phyloP scores from a whole-genome alignment of 2,113 vertebrate species.

The Hippocampus abdominalis region DNA sequence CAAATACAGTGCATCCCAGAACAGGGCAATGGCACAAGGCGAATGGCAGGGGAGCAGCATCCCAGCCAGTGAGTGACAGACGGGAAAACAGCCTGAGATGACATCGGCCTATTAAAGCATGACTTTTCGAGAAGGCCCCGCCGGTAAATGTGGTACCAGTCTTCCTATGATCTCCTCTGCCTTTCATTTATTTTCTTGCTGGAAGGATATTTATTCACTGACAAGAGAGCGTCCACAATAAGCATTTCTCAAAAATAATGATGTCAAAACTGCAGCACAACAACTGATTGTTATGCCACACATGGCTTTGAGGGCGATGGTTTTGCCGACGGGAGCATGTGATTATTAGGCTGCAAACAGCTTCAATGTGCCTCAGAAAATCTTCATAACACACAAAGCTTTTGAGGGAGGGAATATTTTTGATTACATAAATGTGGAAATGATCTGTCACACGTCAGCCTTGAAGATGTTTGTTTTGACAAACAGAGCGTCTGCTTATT shows the following conservation, averaged over 20 bases:
- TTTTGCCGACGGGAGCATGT: too few relatives aligned
- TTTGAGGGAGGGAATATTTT: too few relatives aligned
- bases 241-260: neutral
- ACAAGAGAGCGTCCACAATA: neutral
- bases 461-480: too few relatives aligned
- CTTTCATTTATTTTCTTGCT: too few relatives aligned
- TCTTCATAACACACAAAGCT: too few relatives aligned
- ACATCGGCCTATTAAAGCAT: constrained; percentile 50
- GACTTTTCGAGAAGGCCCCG: constrained; percentile 48
- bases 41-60: constrained; percentile 20
- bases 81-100: constrained; percentile 44
- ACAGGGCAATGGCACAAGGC: constrained; percentile 29
- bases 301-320: neutral
- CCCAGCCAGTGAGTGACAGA: constrained; percentile 42
- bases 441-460: too few relatives aligned
- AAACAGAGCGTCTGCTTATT: too few relatives aligned
- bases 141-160: constrained; percentile 56
- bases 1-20: neutral
- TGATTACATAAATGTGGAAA: too few relatives aligned
- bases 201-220: neutral
- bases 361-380: too few relatives aligned
- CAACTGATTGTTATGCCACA: neutral
- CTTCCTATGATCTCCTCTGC: too few relatives aligned
- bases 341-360: too few relatives aligned
- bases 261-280: neutral